phyloP scores from a whole-genome alignment of 2,113 vertebrate species.

The Nannospalax galili region DNA sequence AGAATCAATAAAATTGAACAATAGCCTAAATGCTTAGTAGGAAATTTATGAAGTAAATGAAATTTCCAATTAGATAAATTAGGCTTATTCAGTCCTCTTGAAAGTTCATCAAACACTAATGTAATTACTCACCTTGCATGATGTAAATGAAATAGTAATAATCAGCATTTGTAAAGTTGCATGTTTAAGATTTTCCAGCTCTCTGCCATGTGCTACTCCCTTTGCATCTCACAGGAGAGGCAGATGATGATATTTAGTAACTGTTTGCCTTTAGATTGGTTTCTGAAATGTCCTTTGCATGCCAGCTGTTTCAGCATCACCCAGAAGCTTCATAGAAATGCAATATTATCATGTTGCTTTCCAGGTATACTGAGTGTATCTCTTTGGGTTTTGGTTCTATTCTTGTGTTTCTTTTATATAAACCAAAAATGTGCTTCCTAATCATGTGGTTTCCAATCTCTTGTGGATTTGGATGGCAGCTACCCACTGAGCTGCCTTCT shows the following conservation, averaged over 20 bases:
- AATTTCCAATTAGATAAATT: slow-evolving; percentile 14
- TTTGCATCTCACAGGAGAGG: neutral
- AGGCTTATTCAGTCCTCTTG: neutral
- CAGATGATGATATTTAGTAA: neutral
- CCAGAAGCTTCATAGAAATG: neutral
- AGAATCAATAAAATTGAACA: neutral
- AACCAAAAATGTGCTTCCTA: neutral
- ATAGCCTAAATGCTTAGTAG: neutral
- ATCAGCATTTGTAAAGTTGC: neutral
- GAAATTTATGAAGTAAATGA: neutral
- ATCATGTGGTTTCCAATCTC: neutral
- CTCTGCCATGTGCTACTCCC: neutral
- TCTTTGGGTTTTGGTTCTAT: no score
- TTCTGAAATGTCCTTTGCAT: neutral
- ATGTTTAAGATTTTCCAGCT: neutral
- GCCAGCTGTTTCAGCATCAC: neutral
- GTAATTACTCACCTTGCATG: neutral
- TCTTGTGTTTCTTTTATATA: neutral
- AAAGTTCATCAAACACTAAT: neutral
- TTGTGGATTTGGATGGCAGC: neutral
- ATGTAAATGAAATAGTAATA: slow-evolving; percentile 28
- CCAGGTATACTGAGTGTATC: neutral
- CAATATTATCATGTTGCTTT: neutral
- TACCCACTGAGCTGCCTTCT: neutral
- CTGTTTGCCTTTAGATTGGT: neutral